Percentiles rank a stretch among this genome's conserved stretches.
These are phyloP conservation scores for Anoplolepis gracilipes DNA, from an alignment of 1,140 invertebrate species.

Conservation along the genomic window DNA sequence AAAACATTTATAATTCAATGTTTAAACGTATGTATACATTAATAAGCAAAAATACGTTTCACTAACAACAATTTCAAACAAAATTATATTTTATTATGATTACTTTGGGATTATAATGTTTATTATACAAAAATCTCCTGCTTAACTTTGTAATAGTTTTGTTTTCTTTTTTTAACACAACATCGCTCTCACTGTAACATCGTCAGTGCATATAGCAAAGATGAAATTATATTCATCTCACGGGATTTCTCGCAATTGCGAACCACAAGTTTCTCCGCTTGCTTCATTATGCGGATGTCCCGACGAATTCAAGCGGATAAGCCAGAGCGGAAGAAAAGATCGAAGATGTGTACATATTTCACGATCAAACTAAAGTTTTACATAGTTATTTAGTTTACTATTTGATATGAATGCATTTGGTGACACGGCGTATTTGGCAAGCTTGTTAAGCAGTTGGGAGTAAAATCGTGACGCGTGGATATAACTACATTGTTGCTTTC, in stretches of 20 bases:
- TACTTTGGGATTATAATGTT: no score
- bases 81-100: no score
- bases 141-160: constrained; percentile 10
- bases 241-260: constrained; percentile 7
- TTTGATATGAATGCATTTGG: constrained; percentile 3
- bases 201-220: background rate
- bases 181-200: background rate
- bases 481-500: background rate
- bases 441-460: constrained; percentile 20
- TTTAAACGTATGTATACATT: background rate
- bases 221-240: constrained; percentile 8
- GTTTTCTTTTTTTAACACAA: background rate
- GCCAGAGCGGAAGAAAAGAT: background rate
- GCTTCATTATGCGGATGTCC: background rate
- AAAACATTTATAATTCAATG: background rate
- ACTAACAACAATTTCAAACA: no score
- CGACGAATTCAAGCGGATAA: constrained; percentile 16
- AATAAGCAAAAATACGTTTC: no score
- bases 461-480: background rate
- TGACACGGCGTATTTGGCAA: background rate
- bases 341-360: background rate
- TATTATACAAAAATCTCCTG: background rate
- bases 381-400: background rate
- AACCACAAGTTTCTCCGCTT: constrained; percentile 3
- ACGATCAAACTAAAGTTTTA: constrained; percentile 35